Percentiles rank a stretch among this genome's conserved stretches.
These are phyloP conservation scores for Poeciliopsis turneri DNA, from an alignment of 2,797 vertebrate species.

Conservation along the genomic window DNA sequence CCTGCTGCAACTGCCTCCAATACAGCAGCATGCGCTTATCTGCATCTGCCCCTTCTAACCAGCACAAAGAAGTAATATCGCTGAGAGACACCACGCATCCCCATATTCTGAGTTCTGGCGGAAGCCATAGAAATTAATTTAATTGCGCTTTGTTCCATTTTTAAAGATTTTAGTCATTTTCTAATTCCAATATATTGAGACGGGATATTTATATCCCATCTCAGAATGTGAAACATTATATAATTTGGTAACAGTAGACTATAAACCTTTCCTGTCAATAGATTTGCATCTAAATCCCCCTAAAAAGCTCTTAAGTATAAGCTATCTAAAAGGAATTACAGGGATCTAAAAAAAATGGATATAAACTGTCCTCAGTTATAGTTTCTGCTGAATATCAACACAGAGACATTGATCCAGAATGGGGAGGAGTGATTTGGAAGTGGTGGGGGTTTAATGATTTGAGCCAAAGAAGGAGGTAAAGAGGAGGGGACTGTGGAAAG, in stretches of 20 bases:
- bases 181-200: constrained; percentile 1
- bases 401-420: constrained; percentile 46
- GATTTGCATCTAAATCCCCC: constrained; percentile 47
- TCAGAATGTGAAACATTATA: constrained; percentile 7
- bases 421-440: constrained; percentile 42
- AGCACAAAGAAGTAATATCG: constrained; percentile 43
- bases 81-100: constrained; percentile 18
- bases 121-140: constrained; percentile 18
- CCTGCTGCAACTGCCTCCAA: constrained; percentile 55
- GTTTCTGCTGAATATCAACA: constrained; percentile 52
- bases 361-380: constrained; percentile 31
- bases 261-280: constrained; percentile 9
- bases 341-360: constrained; percentile 36
- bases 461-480: constrained; percentile 42
- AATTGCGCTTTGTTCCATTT: constrained; percentile 13
- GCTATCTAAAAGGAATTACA: constrained; percentile 33
- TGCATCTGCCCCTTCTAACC: constrained; percentile 46
- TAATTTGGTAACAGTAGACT: constrained; percentile 22
- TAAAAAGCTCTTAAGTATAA: constrained; percentile 39
- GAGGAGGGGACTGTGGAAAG: constrained; percentile 22
- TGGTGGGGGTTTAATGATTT: constrained; percentile 41
- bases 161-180: constrained; percentile 4
- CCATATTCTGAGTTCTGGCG: constrained; percentile 23
- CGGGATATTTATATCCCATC: neutral
- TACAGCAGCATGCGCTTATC: constrained; percentile 53